Conservation (phyloP, 2,113 vertebrate species). For the Rhombomys opimus region DNA sequence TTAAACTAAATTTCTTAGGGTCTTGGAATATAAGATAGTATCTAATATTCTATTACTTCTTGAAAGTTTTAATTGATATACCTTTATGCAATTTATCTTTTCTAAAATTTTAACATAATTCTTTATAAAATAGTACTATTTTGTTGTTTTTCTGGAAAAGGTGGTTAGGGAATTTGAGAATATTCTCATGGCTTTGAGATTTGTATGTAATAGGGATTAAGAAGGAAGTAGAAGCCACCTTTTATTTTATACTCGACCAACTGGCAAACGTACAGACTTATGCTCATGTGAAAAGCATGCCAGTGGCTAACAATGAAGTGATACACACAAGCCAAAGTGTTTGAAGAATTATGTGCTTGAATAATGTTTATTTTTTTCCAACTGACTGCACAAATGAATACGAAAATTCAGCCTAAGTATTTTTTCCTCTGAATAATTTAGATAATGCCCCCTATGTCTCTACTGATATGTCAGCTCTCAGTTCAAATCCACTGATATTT, state of each 20-base stretch:
- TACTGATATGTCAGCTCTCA: background rate
- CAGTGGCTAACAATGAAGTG: background rate
- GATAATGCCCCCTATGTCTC: background rate
- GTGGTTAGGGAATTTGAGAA: background rate
- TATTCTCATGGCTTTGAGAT: background rate
- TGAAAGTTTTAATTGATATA: background rate
- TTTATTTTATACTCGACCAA: background rate
- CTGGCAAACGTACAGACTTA: background rate
- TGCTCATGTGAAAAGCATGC: background rate
- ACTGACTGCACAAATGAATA: background rate
- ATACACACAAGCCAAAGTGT: background rate
- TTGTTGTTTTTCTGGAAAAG: background rate
- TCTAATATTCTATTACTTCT: background rate
- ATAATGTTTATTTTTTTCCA: background rate
- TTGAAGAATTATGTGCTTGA: background rate
- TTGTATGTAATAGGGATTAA: background rate
- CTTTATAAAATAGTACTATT: background rate
- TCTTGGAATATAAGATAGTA: background rate
- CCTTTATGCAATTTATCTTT: background rate
- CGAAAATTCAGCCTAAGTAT: background rate
- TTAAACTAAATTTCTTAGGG: background rate
- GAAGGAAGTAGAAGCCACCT: background rate
- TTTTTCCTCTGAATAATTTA: background rate
- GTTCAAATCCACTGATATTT: background rate
- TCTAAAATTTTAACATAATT: background rate